Base-by-base conservation (phyloP, 1,140 invertebrate species). In the Drosophila parabipectinata region DNA sequence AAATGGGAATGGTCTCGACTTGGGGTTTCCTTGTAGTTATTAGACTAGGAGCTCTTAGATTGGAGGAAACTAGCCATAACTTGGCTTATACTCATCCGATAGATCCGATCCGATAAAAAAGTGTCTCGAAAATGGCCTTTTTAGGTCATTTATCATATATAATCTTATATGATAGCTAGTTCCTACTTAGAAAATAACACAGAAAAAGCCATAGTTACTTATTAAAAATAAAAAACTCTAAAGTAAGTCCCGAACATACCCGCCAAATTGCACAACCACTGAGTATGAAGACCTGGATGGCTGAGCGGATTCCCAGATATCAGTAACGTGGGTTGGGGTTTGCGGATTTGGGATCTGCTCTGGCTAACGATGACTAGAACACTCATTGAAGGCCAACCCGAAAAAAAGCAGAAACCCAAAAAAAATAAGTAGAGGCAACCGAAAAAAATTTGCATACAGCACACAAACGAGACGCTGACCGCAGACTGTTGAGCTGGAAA, bases 371-470 rank as follows among this genome's bases (percentile, higher is more conserved):
- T 75, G 61, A 74, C 72, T 56, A 58, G 71, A 74, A 58, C 71
- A 55, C 44, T 66, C 53, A 75, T 57, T 75, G 71, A 80, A 85
- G 74, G 61, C 69, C 72, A 76, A 50, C 63, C 60, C 21, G 48
- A 56, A 67, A 62, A 14, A 54, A 50, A 44, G 59, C 57, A 15
- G 52, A 59, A 45, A 56, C 53, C 41, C n/a, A 54, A 78, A 76
- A 68, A 68, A 82, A 82, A 44, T 60, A 72, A 82, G 72, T 66
- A 67, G 75, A 79, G 75, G 79, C 53, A 82, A 71, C 79, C 81
- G 50, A 62, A 44, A 77, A 87, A 83, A 88, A 88, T 88, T 88
- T 88, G 76, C 83, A 88, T 88, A 88, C 83, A 82, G 83, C 83
- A 83, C 83, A 83, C 83, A 87, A 87, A 87, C 83, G 83, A 88